These are phyloP conservation scores for Poicephalus gulielmi DNA, from an alignment of 2,113 vertebrate genomes.

Conservation along the genomic window DNA sequence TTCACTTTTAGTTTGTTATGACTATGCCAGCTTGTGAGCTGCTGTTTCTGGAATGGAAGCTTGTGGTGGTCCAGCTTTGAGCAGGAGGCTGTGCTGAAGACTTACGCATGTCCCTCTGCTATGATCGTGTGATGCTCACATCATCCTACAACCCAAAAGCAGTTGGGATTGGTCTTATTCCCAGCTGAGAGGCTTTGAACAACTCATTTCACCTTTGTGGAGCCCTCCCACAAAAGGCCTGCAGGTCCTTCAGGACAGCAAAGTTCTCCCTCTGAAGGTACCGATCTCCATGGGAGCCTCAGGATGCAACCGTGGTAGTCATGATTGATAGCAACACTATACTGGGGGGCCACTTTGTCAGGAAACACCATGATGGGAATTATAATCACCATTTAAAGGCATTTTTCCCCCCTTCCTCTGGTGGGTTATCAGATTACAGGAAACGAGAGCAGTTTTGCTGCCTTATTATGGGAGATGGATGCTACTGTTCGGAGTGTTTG, in stretches of 20 bases:
- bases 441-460: background rate
- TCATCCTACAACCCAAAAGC: background rate
- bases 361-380: constrained; percentile 5
- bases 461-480: constrained; percentile 39
- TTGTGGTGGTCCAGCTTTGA: background rate
- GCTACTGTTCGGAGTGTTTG: constrained; percentile 4
- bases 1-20: background rate
- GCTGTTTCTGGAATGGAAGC: background rate
- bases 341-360: background rate
- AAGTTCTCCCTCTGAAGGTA: background rate
- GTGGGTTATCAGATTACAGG: constrained; percentile 46
- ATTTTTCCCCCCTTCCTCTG: background rate
- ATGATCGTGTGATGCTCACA: background rate
- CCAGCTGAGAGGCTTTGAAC: background rate
- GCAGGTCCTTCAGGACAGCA: background rate
- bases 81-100: background rate
- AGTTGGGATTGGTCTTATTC: background rate
- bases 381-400: constrained; percentile 25
- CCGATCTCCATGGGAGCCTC: background rate
- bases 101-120: background rate
- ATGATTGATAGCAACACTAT: background rate
- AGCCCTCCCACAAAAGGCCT: background rate
- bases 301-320: background rate
- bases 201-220: background rate
- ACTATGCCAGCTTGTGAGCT: background rate